Evolutionary conservation across 1,140 invertebrate genomes (phyloP).

Genomic region (Nephila pilipes): DNA sequence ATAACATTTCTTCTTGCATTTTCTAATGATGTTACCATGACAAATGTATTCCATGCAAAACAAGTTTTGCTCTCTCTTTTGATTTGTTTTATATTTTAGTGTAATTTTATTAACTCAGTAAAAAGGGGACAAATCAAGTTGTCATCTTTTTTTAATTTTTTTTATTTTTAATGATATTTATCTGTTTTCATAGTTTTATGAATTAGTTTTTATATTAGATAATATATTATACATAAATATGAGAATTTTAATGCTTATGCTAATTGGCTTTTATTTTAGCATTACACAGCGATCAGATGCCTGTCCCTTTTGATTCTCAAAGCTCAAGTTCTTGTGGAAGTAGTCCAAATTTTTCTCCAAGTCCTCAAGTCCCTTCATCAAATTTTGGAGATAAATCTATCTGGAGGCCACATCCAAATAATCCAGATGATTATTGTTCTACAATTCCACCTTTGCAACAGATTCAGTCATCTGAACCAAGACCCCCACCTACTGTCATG

Average conservation of each 20-base stretch:
- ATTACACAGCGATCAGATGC: slow-evolving; percentile 38
- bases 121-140: too few relatives aligned
- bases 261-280: slow-evolving; percentile 23
- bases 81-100: too few relatives aligned
- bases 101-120: too few relatives aligned
- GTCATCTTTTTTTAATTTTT: too few relatives aligned
- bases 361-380: slow-evolving; percentile 17
- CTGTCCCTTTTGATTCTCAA: slow-evolving; percentile 51
- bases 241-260: background rate
- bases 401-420: slow-evolving; percentile 88
- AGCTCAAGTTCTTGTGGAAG: slow-evolving; percentile 73
- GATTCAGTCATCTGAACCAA: slow-evolving; percentile 82
- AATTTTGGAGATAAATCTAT: slow-evolving; percentile 53
- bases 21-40: too few relatives aligned
- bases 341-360: slow-evolving; percentile 72
- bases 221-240: background rate
- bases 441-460: slow-evolving; percentile 91
- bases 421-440: slow-evolving; percentile 94
- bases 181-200: too few relatives aligned
- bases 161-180: too few relatives aligned
- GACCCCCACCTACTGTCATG: slow-evolving; percentile 88
- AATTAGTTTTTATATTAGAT: background rate
- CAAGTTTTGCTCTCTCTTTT: too few relatives aligned
- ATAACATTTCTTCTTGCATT: too few relatives aligned
- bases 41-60: too few relatives aligned